Conservation (phyloP, 2,113 vertebrate species). For the Podarcis raffonei region DNA sequence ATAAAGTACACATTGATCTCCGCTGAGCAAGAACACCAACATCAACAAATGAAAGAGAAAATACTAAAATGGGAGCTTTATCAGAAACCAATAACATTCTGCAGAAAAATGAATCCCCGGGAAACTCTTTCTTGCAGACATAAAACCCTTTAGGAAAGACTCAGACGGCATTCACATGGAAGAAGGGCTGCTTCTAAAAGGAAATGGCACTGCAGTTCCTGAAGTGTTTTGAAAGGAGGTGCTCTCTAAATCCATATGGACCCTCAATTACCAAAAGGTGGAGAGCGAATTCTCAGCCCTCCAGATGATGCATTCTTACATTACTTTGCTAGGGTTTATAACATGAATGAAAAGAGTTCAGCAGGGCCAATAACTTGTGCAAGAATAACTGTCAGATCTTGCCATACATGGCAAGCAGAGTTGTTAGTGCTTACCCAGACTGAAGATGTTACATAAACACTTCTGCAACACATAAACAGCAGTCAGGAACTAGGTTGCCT, state of each 20-base stretch:
- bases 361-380: neutral
- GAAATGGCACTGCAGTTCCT: neutral
- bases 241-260: neutral
- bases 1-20: neutral
- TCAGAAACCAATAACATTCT: neutral
- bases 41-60: constrained; percentile 1
- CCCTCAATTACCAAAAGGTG: neutral
- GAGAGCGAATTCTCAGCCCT: neutral
- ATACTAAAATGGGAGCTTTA: neutral
- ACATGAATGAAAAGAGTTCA: neutral
- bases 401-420: neutral
- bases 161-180: neutral
- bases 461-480: neutral
- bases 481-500: neutral
- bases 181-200: neutral
- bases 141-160: neutral
- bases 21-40: neutral
- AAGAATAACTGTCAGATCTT: neutral
- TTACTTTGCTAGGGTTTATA: neutral
- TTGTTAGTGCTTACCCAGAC: neutral
- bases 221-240: neutral
- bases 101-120: neutral
- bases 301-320: neutral
- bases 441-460: neutral
- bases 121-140: neutral